Evolutionary conservation across 2,888 invertebrate genomes (phyloP).

Genomic region (Merodon equestris): DNA sequence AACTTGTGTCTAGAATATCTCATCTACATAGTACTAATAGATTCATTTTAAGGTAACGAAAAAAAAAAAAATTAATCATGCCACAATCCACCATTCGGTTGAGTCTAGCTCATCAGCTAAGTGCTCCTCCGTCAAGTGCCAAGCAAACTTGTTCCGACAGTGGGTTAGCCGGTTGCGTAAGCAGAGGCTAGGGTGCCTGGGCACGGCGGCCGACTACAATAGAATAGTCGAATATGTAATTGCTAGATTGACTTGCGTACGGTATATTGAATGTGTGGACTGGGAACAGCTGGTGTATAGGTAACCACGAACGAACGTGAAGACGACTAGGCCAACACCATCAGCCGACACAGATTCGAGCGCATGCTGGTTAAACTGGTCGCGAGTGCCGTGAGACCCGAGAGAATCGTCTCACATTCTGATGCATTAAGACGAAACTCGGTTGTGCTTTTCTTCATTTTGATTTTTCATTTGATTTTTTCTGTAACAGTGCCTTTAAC

Average conservation of each 20-base stretch:
- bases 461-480: constrained; percentile 1
- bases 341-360: constrained; percentile 56
- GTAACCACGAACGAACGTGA: constrained; percentile 37
- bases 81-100: too few relatives aligned
- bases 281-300: constrained; percentile 8
- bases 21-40: neutral
- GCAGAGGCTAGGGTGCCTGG: neutral
- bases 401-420: constrained; percentile 47
- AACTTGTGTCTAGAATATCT: constrained; percentile 9
- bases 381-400: constrained; percentile 30
- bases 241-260: neutral
- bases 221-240: constrained; percentile 1
- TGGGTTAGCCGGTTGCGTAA: neutral
- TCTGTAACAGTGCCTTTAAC: constrained; percentile 31
- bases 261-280: neutral
- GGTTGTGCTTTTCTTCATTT: constrained; percentile 2
- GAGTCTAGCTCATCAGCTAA: neutral
- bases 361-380: constrained; percentile 43
- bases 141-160: neutral
- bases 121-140: neutral
- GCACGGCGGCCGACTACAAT: too few relatives aligned
- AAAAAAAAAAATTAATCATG: neutral
- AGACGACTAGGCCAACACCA: constrained; percentile 20
- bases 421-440: constrained; percentile 28
- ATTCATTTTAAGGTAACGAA: neutral